phyloP scores from a whole-genome alignment of 2,888 invertebrate genomes.

The Rhagophthalmus giganteus region DNA sequence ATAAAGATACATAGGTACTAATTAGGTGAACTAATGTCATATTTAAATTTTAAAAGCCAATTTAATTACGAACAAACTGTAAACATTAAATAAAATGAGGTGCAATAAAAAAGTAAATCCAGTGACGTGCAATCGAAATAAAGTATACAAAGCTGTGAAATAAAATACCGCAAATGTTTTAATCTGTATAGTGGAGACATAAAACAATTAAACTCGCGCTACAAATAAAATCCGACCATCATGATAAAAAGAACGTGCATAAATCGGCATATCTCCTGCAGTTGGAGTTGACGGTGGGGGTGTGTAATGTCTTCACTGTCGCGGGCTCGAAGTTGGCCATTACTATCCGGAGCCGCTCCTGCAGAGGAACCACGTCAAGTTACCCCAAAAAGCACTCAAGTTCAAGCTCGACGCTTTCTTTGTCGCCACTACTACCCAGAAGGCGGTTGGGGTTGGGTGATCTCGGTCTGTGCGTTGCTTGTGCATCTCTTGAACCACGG shows the following conservation, averaged over 20 bases:
- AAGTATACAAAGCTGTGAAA: too few relatives aligned
- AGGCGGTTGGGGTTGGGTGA: constrained; percentile 86
- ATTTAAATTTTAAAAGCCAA: too few relatives aligned
- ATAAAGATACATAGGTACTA: too few relatives aligned
- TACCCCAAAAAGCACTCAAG: constrained; percentile 52
- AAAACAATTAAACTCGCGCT: constrained; percentile 10
- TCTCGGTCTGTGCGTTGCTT: constrained; percentile 71
- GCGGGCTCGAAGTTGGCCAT: constrained; percentile 59
- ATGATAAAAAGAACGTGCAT: constrained; percentile 19
- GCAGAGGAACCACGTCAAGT: constrained; percentile 56
- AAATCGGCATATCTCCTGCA: constrained; percentile 5
- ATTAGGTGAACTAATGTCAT: too few relatives aligned
- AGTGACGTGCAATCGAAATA: too few relatives aligned
- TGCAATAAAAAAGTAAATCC: too few relatives aligned
- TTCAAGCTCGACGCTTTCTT: constrained; percentile 66
- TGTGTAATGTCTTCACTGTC: constrained; percentile 54
- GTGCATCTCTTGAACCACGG: constrained; percentile 77
- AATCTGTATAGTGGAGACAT: too few relatives aligned
- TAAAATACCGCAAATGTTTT: too few relatives aligned
- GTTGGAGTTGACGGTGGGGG: neutral
- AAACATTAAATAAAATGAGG: too few relatives aligned
- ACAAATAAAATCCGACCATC: constrained; percentile 12
- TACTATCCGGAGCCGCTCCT: constrained; percentile 56
- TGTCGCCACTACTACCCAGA: constrained; percentile 82
- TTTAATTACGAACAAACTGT: too few relatives aligned